phyloP scores from a whole-genome alignment of 2,797 vertebrate species.

The Halcyon chelicuti region DNA sequence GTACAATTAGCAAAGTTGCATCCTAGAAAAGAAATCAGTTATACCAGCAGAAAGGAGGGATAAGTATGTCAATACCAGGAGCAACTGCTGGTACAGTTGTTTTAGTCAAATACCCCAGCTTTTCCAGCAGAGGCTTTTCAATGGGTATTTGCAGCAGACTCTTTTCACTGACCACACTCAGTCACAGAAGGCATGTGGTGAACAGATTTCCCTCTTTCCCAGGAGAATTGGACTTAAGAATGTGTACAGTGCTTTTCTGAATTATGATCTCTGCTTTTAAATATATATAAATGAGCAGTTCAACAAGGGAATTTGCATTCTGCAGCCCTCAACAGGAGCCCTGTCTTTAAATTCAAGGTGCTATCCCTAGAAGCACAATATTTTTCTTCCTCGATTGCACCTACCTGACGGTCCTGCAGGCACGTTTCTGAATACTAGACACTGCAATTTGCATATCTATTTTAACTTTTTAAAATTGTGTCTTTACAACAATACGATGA shows the following conservation, averaged over 20 bases:
- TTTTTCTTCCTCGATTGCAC: slow-evolving; percentile 44
- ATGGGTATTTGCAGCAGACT: background rate
- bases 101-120: background rate
- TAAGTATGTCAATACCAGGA: background rate
- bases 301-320: slow-evolving; percentile 30
- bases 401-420: slow-evolving; percentile 34
- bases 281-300: background rate
- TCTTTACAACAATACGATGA: background rate
- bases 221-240: background rate
- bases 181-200: fast-evolving
- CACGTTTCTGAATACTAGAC: background rate
- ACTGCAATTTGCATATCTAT: slow-evolving; percentile 9
- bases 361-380: background rate
- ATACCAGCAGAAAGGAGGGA: background rate
- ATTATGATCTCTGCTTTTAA: background rate
- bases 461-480: slow-evolving; percentile 46
- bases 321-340: background rate
- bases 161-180: fast-evolving
- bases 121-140: background rate
- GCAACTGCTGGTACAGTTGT: background rate
- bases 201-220: background rate
- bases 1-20: background rate
- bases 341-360: slow-evolving; percentile 40
- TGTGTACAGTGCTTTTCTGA: background rate
- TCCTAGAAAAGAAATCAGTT: background rate